Evolutionary conservation across 2,113 vertebrate species (phyloP), one percentile per base, ranked within the genome.

Genomic region (Pleuronectes platessa): DNA sequence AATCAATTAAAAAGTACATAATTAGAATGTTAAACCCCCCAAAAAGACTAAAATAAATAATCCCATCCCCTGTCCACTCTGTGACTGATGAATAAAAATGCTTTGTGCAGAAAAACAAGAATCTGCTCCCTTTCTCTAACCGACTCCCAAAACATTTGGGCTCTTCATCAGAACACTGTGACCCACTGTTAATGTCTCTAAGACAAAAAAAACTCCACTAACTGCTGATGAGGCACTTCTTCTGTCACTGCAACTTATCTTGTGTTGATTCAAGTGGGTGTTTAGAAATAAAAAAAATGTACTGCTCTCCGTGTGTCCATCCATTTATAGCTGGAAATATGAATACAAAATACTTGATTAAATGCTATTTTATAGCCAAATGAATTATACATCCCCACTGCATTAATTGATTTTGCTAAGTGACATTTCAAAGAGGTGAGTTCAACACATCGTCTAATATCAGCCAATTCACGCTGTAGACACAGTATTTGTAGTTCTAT

Each of bases 111-210:
- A 71, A 40, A 61, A 62, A 59, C 51, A 66, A 58, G 18, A 42
- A 31, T 42, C n/a, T 45, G 13, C 35, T 76, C 26, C 17, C 26
- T 68, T 40, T 13, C 17, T 58, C 31, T 42, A 21, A 42, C 66
- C 47, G 2, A 47, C 35, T 49, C 56, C 13, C 45, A 37, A 26
- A 71, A 58, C 53, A 58, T 23, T 71, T 69, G 60, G 51, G 21
- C 68, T 70, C 63, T 74, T 61, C 79, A 79, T 77, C 79, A 82
- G 85, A 79, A 84, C 78, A 71, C 72, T 79, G 27, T 82, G 83
- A 85, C 82, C 74, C 24, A n/a, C 21, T 75, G 42, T 61, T 68
- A 74, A 82, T 84, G 71, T 63, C 13, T 68, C 24, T 2, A 5
- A 77, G 61, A 53, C 40, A 55, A 11, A 55, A 21, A 66, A 60